Conservation (phyloP, 2,797 vertebrate species). For the Macroramphosus scolopax region DNA sequence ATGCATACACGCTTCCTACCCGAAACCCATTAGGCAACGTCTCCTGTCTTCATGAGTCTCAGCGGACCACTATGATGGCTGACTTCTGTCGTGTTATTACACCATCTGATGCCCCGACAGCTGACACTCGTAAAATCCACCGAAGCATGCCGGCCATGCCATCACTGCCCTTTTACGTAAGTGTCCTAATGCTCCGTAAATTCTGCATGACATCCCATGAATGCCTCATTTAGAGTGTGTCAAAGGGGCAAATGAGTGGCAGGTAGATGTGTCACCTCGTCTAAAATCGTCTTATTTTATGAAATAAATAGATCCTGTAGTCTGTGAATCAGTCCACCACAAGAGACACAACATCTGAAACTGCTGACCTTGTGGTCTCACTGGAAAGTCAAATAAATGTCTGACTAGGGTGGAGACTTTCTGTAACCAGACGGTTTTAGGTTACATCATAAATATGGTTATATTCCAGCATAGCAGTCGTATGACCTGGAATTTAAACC, state of each 20-base stretch:
- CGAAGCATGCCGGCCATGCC: constrained; percentile 58
- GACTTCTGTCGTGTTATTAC: constrained; percentile 62
- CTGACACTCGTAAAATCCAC: constrained; percentile 59
- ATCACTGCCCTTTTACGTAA: constrained; percentile 43
- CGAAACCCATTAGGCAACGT: constrained; percentile 1
- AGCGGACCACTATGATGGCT: constrained; percentile 13
- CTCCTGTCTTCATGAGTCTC: not conserved
- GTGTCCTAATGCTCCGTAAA: constrained; percentile 53
- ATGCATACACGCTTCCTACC: not conserved
- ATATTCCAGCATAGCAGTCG: constrained; percentile 14
- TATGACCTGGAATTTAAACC: constrained; percentile 21
- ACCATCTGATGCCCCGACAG: constrained; percentile 59
- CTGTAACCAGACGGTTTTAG: constrained; percentile 11
- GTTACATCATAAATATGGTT: constrained; percentile 25
- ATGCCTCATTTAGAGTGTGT: constrained; percentile 20
- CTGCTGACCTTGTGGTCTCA: not conserved
- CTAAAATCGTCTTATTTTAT: not conserved
- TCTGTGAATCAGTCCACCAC: not conserved
- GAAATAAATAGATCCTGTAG: not conserved
- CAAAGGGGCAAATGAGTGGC: constrained; percentile 18
- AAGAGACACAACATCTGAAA: constrained; percentile 6
- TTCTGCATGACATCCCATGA: constrained; percentile 13
- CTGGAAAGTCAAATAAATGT: constrained; percentile 35
- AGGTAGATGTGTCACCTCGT: constrained; percentile 41
- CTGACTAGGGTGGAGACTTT: constrained; percentile 17